Percentiles rank a stretch among this genome's conserved stretches.
Conservation (phyloP, 2,797 vertebrate genomes). For the Myiothlypis chrysogaster region DNA sequence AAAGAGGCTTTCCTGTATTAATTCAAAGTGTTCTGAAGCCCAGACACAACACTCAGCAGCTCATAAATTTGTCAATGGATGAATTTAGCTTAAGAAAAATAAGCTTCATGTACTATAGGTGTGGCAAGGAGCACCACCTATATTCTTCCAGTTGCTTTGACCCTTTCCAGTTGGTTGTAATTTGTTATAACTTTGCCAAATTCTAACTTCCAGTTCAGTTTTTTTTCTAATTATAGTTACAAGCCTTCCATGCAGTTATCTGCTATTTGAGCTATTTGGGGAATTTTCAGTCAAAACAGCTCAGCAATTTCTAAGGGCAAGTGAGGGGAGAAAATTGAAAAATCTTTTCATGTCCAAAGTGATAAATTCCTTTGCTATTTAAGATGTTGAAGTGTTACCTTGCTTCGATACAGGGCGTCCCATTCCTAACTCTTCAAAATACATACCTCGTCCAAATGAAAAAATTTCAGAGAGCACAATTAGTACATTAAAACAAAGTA, state of each 20-base stretch:
- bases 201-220: neutral
- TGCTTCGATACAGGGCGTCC: neutral
- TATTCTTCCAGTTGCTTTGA: constrained; percentile 35
- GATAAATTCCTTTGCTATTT: neutral
- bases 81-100: constrained; percentile 64
- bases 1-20: constrained; percentile 52
- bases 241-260: constrained; percentile 33
- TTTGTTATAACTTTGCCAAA: constrained; percentile 2
- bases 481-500: neutral
- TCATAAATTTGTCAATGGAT: constrained; percentile 67
- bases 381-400: neutral
- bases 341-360: neutral
- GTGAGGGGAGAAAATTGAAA: neutral
- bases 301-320: constrained; percentile 42
- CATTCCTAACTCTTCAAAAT: neutral
- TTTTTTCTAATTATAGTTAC: constrained; percentile 34
- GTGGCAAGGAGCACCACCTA: constrained; percentile 52
- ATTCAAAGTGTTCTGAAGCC: constrained; percentile 42
- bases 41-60: constrained; percentile 63
- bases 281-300: constrained; percentile 48
- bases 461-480: neutral
- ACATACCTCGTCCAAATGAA: neutral
- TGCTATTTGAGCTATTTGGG: constrained; percentile 38
- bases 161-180: constrained; percentile 12
- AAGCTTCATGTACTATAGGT: constrained; percentile 46